These are phyloP conservation scores for Miniopterus natalensis DNA, from an alignment of 2,113 vertebrate species.

Conservation along the genomic window DNA sequence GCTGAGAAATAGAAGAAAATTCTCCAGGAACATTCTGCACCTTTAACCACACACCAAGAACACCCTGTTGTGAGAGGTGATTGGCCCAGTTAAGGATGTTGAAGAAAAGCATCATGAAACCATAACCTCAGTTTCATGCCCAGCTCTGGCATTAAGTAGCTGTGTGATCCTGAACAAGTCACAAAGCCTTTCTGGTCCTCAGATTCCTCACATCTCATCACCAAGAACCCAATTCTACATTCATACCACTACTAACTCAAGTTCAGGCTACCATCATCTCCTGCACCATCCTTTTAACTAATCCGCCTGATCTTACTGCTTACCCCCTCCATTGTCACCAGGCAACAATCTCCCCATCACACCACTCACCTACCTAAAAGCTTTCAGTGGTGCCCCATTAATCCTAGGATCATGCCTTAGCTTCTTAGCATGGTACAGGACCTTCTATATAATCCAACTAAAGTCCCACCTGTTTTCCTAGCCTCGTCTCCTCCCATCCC, in stretches of 20 bases:
- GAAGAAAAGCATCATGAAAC: conserved; percentile 26
- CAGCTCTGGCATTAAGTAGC: not conserved
- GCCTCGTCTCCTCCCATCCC: not conserved
- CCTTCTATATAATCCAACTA: not conserved
- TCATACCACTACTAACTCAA: not conserved
- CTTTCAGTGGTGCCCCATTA: not conserved
- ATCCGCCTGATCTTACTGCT: not conserved
- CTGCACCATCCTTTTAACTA: not conserved
- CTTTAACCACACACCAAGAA: not conserved
- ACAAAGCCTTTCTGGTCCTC: not conserved
- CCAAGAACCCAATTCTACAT: not conserved
- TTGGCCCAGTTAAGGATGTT: not conserved
- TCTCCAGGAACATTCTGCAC: conserved; percentile 21
- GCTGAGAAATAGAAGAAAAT: conserved; percentile 48
- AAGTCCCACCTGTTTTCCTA: not conserved
- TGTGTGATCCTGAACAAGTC: not conserved
- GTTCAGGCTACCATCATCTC: not conserved
- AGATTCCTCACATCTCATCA: not conserved
- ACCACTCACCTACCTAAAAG: not conserved
- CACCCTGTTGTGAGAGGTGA: not conserved
- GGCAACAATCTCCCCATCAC: not conserved
- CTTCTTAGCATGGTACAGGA: not conserved
- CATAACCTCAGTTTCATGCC: not conserved
- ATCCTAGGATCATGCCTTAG: not conserved
- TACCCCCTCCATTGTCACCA: not conserved